A percentile compares a stretch with the other conserved stretches of the same genome.
Evolutionary conservation across 2,797 vertebrate species (phyloP).

Genomic region (Rhinophrynus dorsalis): DNA sequence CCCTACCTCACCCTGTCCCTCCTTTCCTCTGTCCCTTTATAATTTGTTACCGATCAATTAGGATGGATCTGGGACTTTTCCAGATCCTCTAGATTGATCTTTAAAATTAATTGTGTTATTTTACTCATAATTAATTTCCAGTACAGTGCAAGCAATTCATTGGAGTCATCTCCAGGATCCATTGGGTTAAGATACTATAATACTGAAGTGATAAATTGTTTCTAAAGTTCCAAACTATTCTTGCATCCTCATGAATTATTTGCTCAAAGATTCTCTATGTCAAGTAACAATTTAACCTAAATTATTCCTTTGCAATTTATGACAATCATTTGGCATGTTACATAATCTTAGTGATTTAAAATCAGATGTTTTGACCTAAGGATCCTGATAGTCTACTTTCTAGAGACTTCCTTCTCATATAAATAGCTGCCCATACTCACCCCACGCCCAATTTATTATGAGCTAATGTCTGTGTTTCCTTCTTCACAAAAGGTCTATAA

Average conservation of each 20-base stretch:
- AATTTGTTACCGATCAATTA: no score
- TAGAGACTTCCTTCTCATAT: constrained; percentile 58
- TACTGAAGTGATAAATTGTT: no score
- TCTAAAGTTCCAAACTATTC: neutral
- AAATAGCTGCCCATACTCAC: constrained; percentile 65
- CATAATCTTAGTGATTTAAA: constrained; percentile 61
- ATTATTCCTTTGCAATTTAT: constrained; percentile 49
- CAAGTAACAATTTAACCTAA: neutral
- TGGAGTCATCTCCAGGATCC: no score
- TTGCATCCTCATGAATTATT: neutral
- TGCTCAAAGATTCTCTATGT: neutral
- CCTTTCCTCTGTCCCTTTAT: no score
- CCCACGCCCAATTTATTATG: constrained; percentile 67
- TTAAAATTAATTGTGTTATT: no score
- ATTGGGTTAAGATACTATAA: no score
- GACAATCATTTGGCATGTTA: constrained; percentile 56
- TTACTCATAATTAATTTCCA: no score
- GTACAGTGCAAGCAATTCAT: no score
- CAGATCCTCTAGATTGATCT: no score
- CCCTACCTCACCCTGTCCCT: no score
- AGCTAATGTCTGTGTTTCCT: constrained; percentile 73
- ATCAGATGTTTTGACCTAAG: constrained; percentile 61
- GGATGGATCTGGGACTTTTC: no score
- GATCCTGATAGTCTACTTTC: constrained; percentile 52
- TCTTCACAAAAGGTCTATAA: constrained; percentile 65